These are phyloP conservation scores for Apamea epomidion DNA, from an alignment of 2,888 invertebrate genomes.

Conservation along the genomic window DNA sequence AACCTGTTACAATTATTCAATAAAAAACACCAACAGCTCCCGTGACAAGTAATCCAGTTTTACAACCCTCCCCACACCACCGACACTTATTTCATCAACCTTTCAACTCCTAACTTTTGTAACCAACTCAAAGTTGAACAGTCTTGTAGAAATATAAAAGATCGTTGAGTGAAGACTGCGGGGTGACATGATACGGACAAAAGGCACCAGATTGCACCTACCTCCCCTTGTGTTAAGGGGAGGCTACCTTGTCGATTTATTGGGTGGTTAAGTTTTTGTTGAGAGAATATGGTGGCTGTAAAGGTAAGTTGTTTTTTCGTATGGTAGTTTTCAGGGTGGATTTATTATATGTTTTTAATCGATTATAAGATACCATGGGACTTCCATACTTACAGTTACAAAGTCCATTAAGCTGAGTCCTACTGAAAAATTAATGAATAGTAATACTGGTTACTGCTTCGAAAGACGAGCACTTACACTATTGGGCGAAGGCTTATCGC, in stretches of 20 bases:
- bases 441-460: background rate
- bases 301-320: background rate
- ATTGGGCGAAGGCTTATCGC: background rate
- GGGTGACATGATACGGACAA: conserved; percentile 85
- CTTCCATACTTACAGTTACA: background rate
- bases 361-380: background rate
- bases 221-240: conserved; percentile 81
- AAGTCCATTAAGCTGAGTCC: background rate
- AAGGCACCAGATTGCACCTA: conserved; percentile 87
- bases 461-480: background rate
- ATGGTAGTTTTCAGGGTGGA: background rate
- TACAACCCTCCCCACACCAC: too few species aligned
- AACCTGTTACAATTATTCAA: background rate
- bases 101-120: conserved; percentile 40
- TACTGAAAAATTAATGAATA: background rate
- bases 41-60: conserved; percentile 13
- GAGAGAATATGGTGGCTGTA: conserved; percentile 20
- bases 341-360: background rate
- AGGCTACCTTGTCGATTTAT: conserved; percentile 55
- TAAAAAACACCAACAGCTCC: background rate
- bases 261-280: conserved; percentile 20
- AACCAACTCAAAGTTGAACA: conserved; percentile 49
- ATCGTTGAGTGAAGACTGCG: conserved; percentile 77
- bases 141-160: conserved; percentile 71
- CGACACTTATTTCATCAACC: conserved; percentile 3